phyloP scores from a whole-genome alignment of 2,797 vertebrate species.

The Hydrophis major region DNA sequence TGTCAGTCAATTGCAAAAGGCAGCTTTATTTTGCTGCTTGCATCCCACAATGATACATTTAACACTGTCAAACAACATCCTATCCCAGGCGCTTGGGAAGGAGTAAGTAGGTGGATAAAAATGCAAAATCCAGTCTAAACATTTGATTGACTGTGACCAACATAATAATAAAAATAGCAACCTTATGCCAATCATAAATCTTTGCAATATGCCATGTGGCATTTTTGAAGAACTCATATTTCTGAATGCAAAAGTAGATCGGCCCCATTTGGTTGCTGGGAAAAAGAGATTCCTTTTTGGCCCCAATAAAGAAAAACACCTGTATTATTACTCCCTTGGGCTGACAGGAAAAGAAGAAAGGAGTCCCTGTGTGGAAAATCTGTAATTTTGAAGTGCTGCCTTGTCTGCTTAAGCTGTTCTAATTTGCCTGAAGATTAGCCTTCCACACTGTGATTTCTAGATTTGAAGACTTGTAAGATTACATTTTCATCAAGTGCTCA shows the following conservation, averaged over 20 bases:
- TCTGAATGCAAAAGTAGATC: neutral
- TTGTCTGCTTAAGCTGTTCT: constrained; percentile 27
- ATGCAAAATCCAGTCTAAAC: neutral
- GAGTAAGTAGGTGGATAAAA: neutral
- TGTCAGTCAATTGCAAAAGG: neutral
- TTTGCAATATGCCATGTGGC: neutral
- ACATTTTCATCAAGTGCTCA: constrained; percentile 1
- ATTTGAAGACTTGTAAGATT: neutral
- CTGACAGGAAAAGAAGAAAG: constrained; percentile 18
- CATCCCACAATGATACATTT: neutral
- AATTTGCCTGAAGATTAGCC: constrained; percentile 18
- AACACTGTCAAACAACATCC: neutral
- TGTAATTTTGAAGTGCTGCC: constrained; percentile 13
- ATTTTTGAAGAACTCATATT: neutral
- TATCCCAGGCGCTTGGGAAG: neutral
- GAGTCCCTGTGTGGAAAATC: constrained; percentile 14
- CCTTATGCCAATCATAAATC: neutral
- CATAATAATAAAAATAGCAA: neutral
- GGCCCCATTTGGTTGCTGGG: neutral
- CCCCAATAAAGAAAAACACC: neutral
- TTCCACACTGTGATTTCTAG: constrained; percentile 9
- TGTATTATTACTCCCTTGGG: constrained; percentile 3
- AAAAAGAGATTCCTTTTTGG: neutral
- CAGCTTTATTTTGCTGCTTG: neutral
- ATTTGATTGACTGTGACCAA: neutral